Evolutionary conservation across 1,140 invertebrate species (phyloP).

Genomic region (Meloidogyne exigua): DNA sequence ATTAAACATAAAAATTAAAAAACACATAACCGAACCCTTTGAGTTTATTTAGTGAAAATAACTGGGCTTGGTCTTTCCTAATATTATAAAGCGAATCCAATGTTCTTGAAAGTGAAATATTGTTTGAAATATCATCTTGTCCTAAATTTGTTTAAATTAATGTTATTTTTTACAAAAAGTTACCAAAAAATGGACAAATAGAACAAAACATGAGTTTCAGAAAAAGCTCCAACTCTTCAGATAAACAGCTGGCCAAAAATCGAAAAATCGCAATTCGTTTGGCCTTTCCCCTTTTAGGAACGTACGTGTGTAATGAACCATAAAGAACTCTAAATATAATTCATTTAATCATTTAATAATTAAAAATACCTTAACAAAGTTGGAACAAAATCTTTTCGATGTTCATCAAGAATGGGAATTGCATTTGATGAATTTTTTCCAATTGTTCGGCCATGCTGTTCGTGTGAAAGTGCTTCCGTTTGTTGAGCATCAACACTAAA

Average conservation of each 20-base stretch:
- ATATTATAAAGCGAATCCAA: not conserved
- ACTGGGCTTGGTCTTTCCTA: not conserved
- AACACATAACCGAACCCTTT: not conserved
- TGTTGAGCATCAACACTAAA: conserved; percentile 26
- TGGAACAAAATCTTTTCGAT: conserved; percentile 26
- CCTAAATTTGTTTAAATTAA: not conserved
- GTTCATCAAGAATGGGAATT: conserved; percentile 11
- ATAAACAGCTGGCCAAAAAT: conserved; percentile 25
- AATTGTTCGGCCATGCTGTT: not conserved
- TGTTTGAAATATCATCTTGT: not conserved
- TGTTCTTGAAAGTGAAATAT: not conserved
- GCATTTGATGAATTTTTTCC: conserved; percentile 6
- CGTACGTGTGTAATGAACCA: conserved; percentile 26
- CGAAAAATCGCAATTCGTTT: conserved; percentile 27
- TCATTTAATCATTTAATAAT: not conserved
- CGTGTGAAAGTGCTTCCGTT: not conserved
- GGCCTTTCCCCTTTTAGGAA: conserved; percentile 16
- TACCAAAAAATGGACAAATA: conserved; percentile 17
- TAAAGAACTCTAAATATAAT: conserved; percentile 20
- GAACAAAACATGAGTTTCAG: conserved; percentile 20
- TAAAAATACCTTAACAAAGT: conserved; percentile 16
- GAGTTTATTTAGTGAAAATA: conserved; percentile 22
- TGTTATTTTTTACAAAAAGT: no score
- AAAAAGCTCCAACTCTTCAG: conserved; percentile 23
- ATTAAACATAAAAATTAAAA: not conserved